Percentiles rank a stretch among this genome's conserved stretches.
These are phyloP conservation scores for Sussaba pulchella DNA, from an alignment of 2,888 invertebrate species.

Conservation along the genomic window DNA sequence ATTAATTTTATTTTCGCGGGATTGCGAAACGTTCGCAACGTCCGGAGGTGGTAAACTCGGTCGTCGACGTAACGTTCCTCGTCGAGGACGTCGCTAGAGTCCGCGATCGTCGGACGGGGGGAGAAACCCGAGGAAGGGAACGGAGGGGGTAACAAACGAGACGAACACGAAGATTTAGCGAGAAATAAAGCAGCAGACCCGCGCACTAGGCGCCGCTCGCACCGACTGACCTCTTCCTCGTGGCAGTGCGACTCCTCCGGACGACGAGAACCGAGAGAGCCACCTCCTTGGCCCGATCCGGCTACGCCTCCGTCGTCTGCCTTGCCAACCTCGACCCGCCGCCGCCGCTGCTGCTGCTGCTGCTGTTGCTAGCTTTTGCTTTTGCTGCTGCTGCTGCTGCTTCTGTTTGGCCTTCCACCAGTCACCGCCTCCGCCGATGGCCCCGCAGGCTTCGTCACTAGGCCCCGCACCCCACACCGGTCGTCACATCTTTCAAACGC, in stretches of 20 bases:
- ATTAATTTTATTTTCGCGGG: no score
- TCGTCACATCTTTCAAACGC: conserved; percentile 30
- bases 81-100: conserved; percentile 14
- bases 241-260: conserved; percentile 68
- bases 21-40: no score
- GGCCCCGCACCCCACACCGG: conserved; percentile 3
- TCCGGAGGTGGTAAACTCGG: no score
- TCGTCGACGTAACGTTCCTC: neutral
- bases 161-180: neutral
- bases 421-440: conserved; percentile 26
- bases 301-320: conserved; percentile 49
- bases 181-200: conserved; percentile 44
- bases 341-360: conserved; percentile 27
- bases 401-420: conserved; percentile 26
- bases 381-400: conserved; percentile 26
- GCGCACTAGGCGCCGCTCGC: conserved; percentile 70
- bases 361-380: no score
- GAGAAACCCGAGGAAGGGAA: no score
- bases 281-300: conserved; percentile 58
- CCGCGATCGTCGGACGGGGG: no score
- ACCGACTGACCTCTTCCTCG: conserved; percentile 74
- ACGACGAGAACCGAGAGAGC: conserved; percentile 48
- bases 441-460: neutral
- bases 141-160: no score
- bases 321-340: conserved; percentile 67